Percentiles rank a stretch among this genome's conserved stretches.
These are phyloP conservation scores for Drosophila setosimentum DNA, from an alignment of 2,888 invertebrate genomes.

Conservation along the genomic window DNA sequence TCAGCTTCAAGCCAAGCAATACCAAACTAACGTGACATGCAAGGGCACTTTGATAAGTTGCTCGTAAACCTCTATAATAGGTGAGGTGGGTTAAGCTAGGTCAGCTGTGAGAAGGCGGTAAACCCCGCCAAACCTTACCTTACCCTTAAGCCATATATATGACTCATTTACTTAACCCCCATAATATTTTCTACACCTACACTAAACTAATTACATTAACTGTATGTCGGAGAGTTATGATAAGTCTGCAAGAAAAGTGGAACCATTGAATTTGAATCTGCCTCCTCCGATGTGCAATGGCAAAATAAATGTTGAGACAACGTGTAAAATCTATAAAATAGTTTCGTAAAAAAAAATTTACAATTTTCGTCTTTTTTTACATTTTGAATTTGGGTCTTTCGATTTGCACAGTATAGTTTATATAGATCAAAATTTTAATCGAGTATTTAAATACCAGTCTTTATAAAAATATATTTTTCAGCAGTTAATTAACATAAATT, in stretches of 20 bases:
- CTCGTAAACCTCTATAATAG: not conserved
- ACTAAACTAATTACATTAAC: not conserved
- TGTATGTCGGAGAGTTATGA: not conserved
- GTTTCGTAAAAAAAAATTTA: not conserved
- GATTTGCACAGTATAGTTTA: not conserved
- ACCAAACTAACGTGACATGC: conserved; percentile 43
- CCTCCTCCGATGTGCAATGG: not conserved
- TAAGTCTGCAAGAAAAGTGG: not conserved
- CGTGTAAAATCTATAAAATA: not conserved
- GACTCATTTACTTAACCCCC: not conserved
- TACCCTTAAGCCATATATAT: not conserved
- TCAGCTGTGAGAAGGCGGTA: accelerated
- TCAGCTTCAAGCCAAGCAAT: conserved; percentile 32
- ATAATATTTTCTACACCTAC: not conserved
- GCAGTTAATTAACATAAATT: not conserved
- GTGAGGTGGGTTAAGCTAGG: not conserved
- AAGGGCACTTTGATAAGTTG: conserved; percentile 18
- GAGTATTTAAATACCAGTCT: not conserved
- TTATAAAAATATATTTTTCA: not conserved
- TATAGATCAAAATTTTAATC: not conserved
- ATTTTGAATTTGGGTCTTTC: not conserved
- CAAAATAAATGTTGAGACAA: not conserved
- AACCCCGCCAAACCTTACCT: too few species aligned
- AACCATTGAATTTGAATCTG: not conserved
- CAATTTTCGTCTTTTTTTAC: accelerated